Evolutionary conservation across 2,888 invertebrate genomes (phyloP).

Genomic region (Serrognathus titanus): DNA sequence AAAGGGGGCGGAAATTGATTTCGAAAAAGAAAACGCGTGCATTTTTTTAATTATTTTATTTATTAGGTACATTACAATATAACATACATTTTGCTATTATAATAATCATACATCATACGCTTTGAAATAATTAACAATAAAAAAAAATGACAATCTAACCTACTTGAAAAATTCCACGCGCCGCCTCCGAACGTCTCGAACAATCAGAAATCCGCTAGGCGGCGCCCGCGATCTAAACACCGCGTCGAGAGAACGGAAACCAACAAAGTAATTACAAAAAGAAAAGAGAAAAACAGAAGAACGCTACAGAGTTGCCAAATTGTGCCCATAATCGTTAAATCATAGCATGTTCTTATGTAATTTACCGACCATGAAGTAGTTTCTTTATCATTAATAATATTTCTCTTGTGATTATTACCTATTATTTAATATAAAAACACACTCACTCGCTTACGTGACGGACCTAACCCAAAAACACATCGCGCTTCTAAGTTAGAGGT

Average conservation of each 20-base stretch:
- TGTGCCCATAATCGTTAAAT: slow-evolving; percentile 25
- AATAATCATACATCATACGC: slow-evolving; percentile 46
- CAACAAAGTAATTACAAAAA: slow-evolving; percentile 9
- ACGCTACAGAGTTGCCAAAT: slow-evolving; percentile 24
- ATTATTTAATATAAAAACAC: slow-evolving; percentile 38
- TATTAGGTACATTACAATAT: slow-evolving; percentile 49
- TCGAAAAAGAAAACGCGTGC: background rate
- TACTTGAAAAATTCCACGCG: slow-evolving; percentile 32
- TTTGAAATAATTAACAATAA: slow-evolving; percentile 28
- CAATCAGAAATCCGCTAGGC: background rate
- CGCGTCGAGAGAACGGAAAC: slow-evolving; percentile 4
- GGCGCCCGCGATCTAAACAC: background rate
- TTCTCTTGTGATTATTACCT: slow-evolving; percentile 36
- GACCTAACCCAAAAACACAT: slow-evolving; percentile 24
- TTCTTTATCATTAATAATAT: slow-evolving; percentile 27
- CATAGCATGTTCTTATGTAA: slow-evolving; percentile 24
- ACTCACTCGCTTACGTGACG: slow-evolving; percentile 29
- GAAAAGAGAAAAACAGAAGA: slow-evolving; percentile 6
- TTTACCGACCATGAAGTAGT: slow-evolving; percentile 5
- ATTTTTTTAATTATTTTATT: slow-evolving; percentile 28
- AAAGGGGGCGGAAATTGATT: too few species aligned
- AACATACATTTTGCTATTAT: slow-evolving; percentile 44
- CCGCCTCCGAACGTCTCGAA: background rate
- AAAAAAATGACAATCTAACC: slow-evolving; percentile 40
- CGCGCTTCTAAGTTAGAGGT: slow-evolving; percentile 27